Percentiles rank a stretch among this genome's conserved stretches.
These are phyloP conservation scores for Naja naja DNA, from an alignment of 2,113 vertebrate genomes.

Conservation along the genomic window DNA sequence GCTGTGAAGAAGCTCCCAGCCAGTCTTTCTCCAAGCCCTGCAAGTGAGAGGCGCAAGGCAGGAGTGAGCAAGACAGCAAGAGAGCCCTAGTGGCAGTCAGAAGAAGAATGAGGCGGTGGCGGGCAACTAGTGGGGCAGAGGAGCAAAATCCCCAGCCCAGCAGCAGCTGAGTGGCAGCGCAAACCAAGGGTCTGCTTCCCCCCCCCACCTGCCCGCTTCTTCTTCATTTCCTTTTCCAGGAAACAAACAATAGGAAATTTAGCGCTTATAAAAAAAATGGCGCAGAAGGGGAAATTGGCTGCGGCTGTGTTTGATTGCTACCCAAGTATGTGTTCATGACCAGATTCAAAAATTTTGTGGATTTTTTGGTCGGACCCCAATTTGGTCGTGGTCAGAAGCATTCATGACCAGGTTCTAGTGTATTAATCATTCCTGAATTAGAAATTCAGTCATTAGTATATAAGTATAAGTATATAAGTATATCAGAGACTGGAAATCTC, in stretches of 20 bases:
- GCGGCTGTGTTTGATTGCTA: too few species aligned
- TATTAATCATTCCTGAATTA: background rate
- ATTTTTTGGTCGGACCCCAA: too few species aligned
- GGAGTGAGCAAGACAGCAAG: background rate
- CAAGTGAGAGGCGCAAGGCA: background rate
- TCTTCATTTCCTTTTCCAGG: background rate
- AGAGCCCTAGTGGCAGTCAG: too few species aligned
- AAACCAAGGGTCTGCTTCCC: slow-evolving; percentile 65
- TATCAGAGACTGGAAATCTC: background rate
- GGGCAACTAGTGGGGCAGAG: background rate
- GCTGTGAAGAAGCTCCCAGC: slow-evolving; percentile 14
- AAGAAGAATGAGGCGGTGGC: background rate
- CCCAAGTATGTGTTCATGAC: too few species aligned
- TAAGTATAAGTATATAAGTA: background rate
- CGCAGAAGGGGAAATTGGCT: too few species aligned
- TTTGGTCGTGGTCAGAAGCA: too few species aligned
- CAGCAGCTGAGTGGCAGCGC: slow-evolving; percentile 46
- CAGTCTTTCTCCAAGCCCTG: background rate
- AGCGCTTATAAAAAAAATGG: too few species aligned
- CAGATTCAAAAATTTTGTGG: too few species aligned
- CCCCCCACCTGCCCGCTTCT: slow-evolving; percentile 18
- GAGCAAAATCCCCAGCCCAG: background rate
- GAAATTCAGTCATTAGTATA: background rate
- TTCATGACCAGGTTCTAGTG: too few species aligned
- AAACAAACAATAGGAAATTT: too few species aligned